Conservation (phyloP, 1,140 invertebrate genomes). For the Pectinophora gossypiella region DNA sequence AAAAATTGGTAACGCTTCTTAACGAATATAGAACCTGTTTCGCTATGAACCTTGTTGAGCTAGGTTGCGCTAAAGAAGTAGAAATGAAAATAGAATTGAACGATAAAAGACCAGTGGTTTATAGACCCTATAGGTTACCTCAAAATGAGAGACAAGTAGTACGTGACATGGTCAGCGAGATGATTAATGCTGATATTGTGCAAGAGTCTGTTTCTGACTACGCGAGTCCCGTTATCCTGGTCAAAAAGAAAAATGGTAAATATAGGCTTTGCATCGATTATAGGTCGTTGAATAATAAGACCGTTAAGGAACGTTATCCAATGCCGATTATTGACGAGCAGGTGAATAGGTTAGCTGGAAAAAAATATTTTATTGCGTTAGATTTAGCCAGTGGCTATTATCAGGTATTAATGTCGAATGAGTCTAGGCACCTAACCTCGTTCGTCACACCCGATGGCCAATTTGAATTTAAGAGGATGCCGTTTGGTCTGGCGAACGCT, state of each 20-base stretch:
- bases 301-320: slow-evolving; percentile 38
- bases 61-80: slow-evolving; percentile 11
- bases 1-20: not conserved
- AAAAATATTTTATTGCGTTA: slow-evolving; percentile 42
- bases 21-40: slow-evolving; percentile 13
- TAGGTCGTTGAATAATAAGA: slow-evolving; percentile 2
- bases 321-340: slow-evolving; percentile 58
- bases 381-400: slow-evolving; percentile 13
- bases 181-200: slow-evolving; percentile 34
- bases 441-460: not conserved
- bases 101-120: slow-evolving; percentile 18
- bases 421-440: slow-evolving; percentile 5
- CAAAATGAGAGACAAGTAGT: not conserved
- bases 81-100: slow-evolving; percentile 22
- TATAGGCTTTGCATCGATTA: not conserved
- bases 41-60: slow-evolving; percentile 16
- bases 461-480: slow-evolving; percentile 3
- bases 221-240: slow-evolving; percentile 13
- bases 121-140: slow-evolving; percentile 16
- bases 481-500: slow-evolving; percentile 3
- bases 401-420: slow-evolving; percentile 9
- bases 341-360: slow-evolving; percentile 36
- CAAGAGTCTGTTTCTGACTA: slow-evolving; percentile 29
- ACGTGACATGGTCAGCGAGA: not conserved
- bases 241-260: slow-evolving; percentile 21